Percentiles rank a stretch among this genome's conserved stretches.
These are phyloP conservation scores for Phortica magna DNA, from an alignment of 2,888 invertebrate species.

Conservation along the genomic window DNA sequence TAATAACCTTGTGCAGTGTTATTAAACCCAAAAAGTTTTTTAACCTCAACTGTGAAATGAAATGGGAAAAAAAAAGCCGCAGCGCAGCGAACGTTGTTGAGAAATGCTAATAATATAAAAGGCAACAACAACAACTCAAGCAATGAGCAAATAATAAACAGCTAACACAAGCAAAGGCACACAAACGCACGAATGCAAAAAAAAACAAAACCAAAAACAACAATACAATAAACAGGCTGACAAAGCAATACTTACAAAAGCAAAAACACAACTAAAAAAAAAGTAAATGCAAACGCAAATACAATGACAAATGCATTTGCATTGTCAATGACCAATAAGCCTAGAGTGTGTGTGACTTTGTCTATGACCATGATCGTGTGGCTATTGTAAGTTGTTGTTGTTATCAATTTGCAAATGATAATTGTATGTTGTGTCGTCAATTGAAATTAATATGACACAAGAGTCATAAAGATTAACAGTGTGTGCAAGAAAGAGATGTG, in stretches of 20 bases:
- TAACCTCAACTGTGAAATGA: conserved; percentile 65
- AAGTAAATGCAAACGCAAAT: conserved; percentile 35
- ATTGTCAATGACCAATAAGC: background rate
- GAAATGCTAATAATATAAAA: conserved; percentile 65
- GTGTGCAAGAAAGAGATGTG: background rate
- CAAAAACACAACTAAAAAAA: conserved; percentile 26
- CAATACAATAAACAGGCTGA: background rate
- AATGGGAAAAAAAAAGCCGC: conserved; percentile 42
- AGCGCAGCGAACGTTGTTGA: conserved; percentile 48
- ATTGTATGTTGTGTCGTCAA: too few species aligned
- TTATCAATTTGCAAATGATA: too few species aligned
- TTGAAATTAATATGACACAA: too few species aligned
- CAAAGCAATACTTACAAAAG: conserved; percentile 9
- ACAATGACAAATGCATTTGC: conserved; percentile 6
- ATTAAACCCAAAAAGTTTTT: conserved; percentile 78
- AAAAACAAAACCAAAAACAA: background rate
- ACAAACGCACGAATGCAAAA: conserved; percentile 55
- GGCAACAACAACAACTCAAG: conserved; percentile 42
- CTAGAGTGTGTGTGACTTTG: background rate
- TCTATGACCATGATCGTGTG: background rate
- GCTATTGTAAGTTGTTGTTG: background rate
- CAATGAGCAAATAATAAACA: conserved; percentile 53
- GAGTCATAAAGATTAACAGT: background rate
- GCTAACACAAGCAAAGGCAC: conserved; percentile 24
- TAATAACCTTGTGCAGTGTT: conserved; percentile 77